Base-by-base conservation (phyloP, 2,888 invertebrate genomes). In the Allophyes oxyacanthae region DNA sequence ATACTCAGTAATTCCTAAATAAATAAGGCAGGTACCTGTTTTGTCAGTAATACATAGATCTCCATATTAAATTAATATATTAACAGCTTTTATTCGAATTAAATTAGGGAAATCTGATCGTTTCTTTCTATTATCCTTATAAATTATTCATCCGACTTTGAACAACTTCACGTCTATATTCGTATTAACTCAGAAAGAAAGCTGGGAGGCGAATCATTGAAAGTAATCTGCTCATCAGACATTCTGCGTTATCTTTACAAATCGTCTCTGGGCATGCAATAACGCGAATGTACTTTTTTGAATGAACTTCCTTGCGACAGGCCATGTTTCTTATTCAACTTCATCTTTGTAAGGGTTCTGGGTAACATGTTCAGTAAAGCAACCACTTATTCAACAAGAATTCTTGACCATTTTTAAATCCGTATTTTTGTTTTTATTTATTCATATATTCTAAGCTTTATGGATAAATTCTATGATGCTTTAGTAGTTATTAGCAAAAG, bases 61-160 rank as follows among this genome's bases (percentile, higher is more conserved):
- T 56, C 15, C 41, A 48, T 57, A 51, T 33, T 20, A 53, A 20
- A n/a, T n/a, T n/a, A 45, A 49, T 49, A 13, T 36, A 50, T 46
- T 51, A 67, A 36, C 37, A 53, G 59, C 28, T 62, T 64, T 57
- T 43, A 58, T 46, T 62, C 32, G 34, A 52, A 72, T 62, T 36
- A 48, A 75, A 62, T 70, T 61, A 50, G 41, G 55, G 53, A 55
- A 72, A 61, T 63, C 57, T 58, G 60, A 74, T 64, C 50, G 64
- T 72, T 72, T 66, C 69, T 59, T 73, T 65, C 55, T 65, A 74
- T 76, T 68, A 65, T 66, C 60, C 71, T 63, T 71, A 77, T 75
- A 71, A 64, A 75, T 71, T 68, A 77, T 77, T 78, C 73, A 78
- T 75, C 32, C 52, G 32, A 56, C 57, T 66, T 63, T 63, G 58